Base-by-base conservation (phyloP, 2,888 invertebrate genomes). In the Morpho helenor region DNA sequence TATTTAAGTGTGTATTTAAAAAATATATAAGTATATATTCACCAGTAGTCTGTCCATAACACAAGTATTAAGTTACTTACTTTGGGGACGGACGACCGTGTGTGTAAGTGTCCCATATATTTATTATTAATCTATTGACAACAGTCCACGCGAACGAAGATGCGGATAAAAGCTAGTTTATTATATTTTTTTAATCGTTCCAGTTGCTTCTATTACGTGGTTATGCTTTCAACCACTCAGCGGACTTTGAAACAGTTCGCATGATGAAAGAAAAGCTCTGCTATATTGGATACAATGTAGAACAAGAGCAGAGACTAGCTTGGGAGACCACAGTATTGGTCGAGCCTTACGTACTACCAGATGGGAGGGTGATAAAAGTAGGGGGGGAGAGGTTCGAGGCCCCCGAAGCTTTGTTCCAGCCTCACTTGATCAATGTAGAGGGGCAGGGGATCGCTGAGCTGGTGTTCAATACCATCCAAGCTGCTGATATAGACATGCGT, bases 191-290 rank as follows among this genome's bases (percentile, higher is more conserved):
- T n/a, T n/a, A n/a, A 16, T 16, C 16, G 8, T 63, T 57, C 1
- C 80, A 96, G 96, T 91, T 99, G 67, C 92, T 99, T 9, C 91
- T 99, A 31, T 92, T 99, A 44, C 93, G 99, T 72, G 99, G 99
- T 3, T 99, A 99, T 83, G 99, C 99, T 39, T 99, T 99, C 91
- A 99, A 99, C 92, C 99, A 99, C 89, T 98, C 99, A 0, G 99
- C 99, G n/a, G 99, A 99, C 91, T 99, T 99, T 87, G 99, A 99
- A 89, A 99, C 99, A 0, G 99, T 99, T 0, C 93, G 99, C 67
- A 98, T 99, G 94, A 97, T 99, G 96, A 99, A 99, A 83, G 99
- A 99, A 80, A 99, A 99, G 81, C 92, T 99, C 23, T 99, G 99
- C 86, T 99, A 99, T 80, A 97, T 99, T 73, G 99, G 99, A 6